Percentiles rank a stretch among this genome's conserved stretches.
phyloP scores from a whole-genome alignment of 2,888 invertebrate species.

The Cephus spinipes region DNA sequence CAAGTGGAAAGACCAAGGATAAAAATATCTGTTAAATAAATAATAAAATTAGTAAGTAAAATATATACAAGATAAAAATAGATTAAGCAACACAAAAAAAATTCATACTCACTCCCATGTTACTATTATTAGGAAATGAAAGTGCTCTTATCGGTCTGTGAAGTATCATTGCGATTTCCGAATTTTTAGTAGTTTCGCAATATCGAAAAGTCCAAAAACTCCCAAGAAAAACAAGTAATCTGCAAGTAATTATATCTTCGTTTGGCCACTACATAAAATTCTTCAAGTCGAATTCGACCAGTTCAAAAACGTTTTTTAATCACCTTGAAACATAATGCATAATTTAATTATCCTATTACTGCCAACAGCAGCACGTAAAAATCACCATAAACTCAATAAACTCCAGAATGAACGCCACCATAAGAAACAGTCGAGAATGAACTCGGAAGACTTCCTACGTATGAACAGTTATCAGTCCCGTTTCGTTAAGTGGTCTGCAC shows the following conservation, averaged over 20 bases:
- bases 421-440: not conserved
- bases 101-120: slow-evolving; percentile 57
- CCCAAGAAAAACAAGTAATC: not conserved
- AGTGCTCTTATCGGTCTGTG: slow-evolving; percentile 60
- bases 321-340: not conserved
- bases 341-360: not conserved
- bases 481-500: slow-evolving; percentile 41
- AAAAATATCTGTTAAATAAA: slow-evolving; percentile 72
- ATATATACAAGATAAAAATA: not conserved
- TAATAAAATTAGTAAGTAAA: not conserved
- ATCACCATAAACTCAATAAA: not conserved
- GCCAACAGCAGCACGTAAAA: not conserved
- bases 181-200: slow-evolving; percentile 32
- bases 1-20: slow-evolving; percentile 78
- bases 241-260: not conserved
- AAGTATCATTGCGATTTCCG: slow-evolving; percentile 56
- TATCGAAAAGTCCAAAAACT: not conserved
- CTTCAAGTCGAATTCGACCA: not conserved
- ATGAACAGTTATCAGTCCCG: not conserved
- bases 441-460: not conserved
- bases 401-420: not conserved
- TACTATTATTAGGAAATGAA: slow-evolving; percentile 58
- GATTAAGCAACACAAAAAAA: not conserved
- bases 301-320: not conserved
- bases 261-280: not conserved